Percentiles rank a stretch among this genome's conserved stretches.
These are phyloP conservation scores for Bos indicus DNA, from an alignment of 2,113 vertebrate species.

Conservation along the genomic window DNA sequence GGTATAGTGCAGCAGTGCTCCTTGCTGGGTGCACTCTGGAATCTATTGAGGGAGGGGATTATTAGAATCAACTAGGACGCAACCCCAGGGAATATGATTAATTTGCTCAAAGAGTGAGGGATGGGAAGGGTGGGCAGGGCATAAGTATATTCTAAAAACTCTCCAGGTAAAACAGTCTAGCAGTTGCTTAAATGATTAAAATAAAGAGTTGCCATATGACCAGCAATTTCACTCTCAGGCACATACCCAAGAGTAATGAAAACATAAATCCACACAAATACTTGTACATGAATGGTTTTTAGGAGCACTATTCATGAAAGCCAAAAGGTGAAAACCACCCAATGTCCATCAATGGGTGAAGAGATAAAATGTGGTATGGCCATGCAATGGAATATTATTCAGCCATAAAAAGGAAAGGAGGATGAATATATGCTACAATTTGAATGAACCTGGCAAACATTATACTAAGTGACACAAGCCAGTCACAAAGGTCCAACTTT, in stretches of 20 bases:
- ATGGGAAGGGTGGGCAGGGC: not conserved
- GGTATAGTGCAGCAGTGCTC: not conserved
- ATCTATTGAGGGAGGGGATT: not conserved
- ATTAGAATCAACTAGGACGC: not conserved
- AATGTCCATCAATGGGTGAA: not conserved
- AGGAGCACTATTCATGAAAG: not conserved
- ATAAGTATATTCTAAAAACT: not conserved
- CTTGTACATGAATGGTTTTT: not conserved
- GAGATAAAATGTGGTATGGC: not conserved
- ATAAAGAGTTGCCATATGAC: not conserved
- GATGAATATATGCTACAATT: not conserved
- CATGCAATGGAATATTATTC: not conserved
- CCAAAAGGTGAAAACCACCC: not conserved
- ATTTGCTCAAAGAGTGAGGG: not conserved
- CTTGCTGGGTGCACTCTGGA: not conserved
- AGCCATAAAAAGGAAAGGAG: not conserved
- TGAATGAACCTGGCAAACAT: not conserved
- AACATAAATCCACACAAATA: not conserved
- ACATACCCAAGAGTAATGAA: not conserved
- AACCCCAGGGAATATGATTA: not conserved
- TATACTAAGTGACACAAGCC: not conserved
- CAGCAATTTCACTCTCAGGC: not conserved
- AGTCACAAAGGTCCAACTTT: not conserved
- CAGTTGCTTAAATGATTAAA: not conserved
- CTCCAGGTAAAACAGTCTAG: not conserved